These are phyloP conservation scores for Acipenser oxyrinchus DNA, from an alignment of 2,797 vertebrate genomes.

Conservation along the genomic window DNA sequence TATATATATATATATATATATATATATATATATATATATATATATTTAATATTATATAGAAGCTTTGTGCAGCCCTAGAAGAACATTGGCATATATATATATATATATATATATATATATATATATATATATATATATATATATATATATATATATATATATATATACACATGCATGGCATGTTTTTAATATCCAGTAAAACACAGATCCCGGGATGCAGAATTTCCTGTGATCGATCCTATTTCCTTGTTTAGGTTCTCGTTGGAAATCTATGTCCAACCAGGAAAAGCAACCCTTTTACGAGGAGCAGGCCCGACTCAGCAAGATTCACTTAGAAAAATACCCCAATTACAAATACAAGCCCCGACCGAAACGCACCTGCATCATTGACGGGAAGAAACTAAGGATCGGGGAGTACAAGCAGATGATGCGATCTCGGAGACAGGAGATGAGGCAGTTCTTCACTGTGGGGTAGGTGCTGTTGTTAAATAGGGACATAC, in stretches of 20 bases:
- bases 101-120: too few relatives aligned
- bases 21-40: too few relatives aligned
- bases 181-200: too few relatives aligned
- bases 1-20: too few relatives aligned
- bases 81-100: too few relatives aligned
- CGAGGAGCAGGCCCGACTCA: constrained; percentile 95
- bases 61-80: too few relatives aligned
- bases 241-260: constrained; percentile 64
- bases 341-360: constrained; percentile 99
- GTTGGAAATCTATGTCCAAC: constrained; percentile 98
- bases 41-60: too few relatives aligned
- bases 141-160: too few relatives aligned
- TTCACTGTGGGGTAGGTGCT: constrained; percentile 90
- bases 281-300: constrained; percentile 98
- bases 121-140: too few relatives aligned
- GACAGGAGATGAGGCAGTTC: constrained; percentile 99
- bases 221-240: too few relatives aligned
- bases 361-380: constrained; percentile 95
- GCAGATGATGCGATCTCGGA: constrained; percentile 95
- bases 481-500: not conserved
- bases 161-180: too few relatives aligned
- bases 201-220: too few relatives aligned
- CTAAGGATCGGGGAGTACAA: constrained; percentile 97
- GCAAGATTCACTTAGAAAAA: constrained; percentile 97
- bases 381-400: constrained; percentile 97